Evolutionary conservation across 1,140 invertebrate genomes (phyloP), one percentile per base, ranked within the genome.

Genomic region (Capitella teleta): DNA sequence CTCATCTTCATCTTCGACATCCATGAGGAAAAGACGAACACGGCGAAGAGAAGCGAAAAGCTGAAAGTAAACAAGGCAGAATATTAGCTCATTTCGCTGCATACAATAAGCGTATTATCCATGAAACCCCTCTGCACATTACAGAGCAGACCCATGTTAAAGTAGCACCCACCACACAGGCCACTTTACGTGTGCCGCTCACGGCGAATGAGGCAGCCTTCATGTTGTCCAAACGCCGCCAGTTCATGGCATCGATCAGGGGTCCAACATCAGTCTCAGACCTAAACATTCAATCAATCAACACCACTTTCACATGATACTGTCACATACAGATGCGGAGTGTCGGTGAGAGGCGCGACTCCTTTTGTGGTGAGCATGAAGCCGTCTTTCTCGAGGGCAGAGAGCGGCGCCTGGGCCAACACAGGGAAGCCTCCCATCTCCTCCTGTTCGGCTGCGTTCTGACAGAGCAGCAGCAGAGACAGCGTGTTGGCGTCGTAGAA

Each of bases 11-110:
- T 86, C 85, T 61, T 90, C 87, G 0, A 82, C 83, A 74, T 94
- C 90, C 80, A 91, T 92, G 67, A 94, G 87, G 61, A 87, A 86
- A 28, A 93, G 75, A 52, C 85, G 76, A 36, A 94, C 83, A 66
- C 87, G 86, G 47, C 85, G 78, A 51, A 76, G 74, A 57, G 79
- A 86, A 60, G 85, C 82, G 16, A 84, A 85, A 10, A 93, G 70
- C 48, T 67, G 49, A 8, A 54, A 52, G 41, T 14, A 34, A 37
- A 51, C 30, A 42, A 44, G 28, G 42, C 14, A 44, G 36, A 14
- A 44, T n/a, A 21, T n/a, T 14, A 52, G 12, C 5, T 26, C 25
- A 28, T n/a, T 2, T 5, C 21, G 28, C 14, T 51, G 42, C n/a
- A 26, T 21, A 49, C 32, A 12, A 14, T 32, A 21, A 45, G n/a